A percentile compares a stretch with the other conserved stretches of the same genome.
Evolutionary conservation across 2,113 vertebrate genomes (phyloP).

Genomic region (Bujurquina vittata): DNA sequence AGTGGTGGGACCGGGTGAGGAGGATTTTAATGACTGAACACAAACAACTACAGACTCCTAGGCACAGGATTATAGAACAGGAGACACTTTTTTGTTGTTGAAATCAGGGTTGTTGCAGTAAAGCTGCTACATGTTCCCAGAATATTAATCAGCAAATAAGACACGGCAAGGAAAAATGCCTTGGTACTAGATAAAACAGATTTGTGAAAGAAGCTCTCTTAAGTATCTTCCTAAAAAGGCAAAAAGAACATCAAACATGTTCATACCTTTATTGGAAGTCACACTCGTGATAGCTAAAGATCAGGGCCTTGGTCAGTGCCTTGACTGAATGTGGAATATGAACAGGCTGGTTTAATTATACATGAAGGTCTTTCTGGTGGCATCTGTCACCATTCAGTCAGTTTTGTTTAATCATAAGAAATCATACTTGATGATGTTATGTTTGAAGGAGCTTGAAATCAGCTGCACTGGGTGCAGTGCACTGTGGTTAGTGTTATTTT

Average conservation of each 20-base stretch:
- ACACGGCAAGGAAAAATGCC: constrained; percentile 21
- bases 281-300: not conserved
- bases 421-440: not conserved
- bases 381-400: constrained; percentile 6
- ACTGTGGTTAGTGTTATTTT: constrained; percentile 1
- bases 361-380: constrained; percentile 16
- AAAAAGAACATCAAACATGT: constrained; percentile 6
- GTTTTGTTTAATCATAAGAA: constrained; percentile 2
- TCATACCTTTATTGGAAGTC: not conserved
- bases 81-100: constrained; percentile 24
- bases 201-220: constrained; percentile 18
- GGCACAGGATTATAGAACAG: constrained; percentile 13
- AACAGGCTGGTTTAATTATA: not conserved
- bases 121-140: constrained; percentile 37
- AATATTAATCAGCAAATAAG: constrained; percentile 42
- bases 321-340: constrained; percentile 28
- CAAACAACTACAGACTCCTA: constrained; percentile 25
- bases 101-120: constrained; percentile 46
- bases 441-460: constrained; percentile 1
- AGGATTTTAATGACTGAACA: constrained; percentile 21
- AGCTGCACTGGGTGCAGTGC: not conserved
- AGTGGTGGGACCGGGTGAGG: constrained; percentile 1
- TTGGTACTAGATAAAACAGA: constrained; percentile 23
- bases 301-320: constrained; percentile 51
- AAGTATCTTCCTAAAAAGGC: not conserved